These are phyloP conservation scores for Plectropomus leopardus DNA, from an alignment of 2,113 vertebrate genomes.

Conservation along the genomic window DNA sequence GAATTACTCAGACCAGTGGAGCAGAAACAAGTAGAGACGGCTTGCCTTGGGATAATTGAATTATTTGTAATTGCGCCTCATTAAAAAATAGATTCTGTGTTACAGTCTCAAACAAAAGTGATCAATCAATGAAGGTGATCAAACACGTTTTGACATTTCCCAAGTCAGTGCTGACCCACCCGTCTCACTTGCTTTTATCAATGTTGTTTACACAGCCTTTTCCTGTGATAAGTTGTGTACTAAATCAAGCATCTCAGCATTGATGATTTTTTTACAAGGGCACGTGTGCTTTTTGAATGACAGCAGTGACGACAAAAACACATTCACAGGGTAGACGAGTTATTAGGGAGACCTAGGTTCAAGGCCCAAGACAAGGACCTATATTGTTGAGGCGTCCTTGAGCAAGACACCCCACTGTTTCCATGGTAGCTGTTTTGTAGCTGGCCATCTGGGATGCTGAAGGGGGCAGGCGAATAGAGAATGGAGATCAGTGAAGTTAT, in stretches of 20 bases:
- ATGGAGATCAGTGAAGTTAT: background rate
- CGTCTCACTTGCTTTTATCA: constrained; percentile 12
- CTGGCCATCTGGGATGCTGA: constrained; percentile 35
- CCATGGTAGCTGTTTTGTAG: background rate
- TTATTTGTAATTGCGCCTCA: constrained; percentile 79
- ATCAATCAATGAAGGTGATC: constrained; percentile 72
- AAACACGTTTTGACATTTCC: constrained; percentile 48
- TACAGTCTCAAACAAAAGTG: constrained; percentile 66
- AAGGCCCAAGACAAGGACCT: background rate
- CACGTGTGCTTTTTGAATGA: constrained; percentile 10
- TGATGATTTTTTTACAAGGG: background rate
- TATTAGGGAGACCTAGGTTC: background rate
- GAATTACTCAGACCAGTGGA: constrained; percentile 83
- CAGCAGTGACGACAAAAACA: background rate
- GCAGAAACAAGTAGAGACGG: constrained; percentile 74
- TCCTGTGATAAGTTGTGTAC: background rate
- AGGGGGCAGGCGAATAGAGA: background rate
- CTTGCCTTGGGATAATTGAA: constrained; percentile 78
- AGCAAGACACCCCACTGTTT: constrained; percentile 31
- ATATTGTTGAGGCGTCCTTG: constrained; percentile 37
- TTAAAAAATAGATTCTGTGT: constrained; percentile 75
- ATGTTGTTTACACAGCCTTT: constrained; percentile 10
- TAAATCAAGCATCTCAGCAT: background rate
- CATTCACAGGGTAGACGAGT: background rate
- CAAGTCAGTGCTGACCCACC: constrained; percentile 12